A percentile compares a stretch with the other conserved stretches of the same genome.
Conservation (phyloP, 2,888 invertebrate species). For the Aleiodes alternator region DNA sequence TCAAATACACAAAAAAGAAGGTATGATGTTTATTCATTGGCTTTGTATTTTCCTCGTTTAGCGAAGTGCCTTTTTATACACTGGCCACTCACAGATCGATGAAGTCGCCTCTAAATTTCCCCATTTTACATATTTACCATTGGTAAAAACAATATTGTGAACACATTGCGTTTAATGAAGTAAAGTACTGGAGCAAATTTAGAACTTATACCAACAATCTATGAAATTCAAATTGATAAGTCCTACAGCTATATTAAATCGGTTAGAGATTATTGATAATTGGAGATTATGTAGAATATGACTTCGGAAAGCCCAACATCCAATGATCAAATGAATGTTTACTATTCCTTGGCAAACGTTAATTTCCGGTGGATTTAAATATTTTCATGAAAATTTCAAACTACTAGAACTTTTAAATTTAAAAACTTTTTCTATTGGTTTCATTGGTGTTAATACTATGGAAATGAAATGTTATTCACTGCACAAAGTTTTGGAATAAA, state of each 20-base stretch:
- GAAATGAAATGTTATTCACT: too few species aligned
- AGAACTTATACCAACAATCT: background rate
- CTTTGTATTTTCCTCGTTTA: background rate
- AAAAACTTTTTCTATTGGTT: too few species aligned
- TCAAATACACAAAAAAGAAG: background rate
- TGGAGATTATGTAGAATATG: too few species aligned
- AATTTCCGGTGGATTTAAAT: too few species aligned
- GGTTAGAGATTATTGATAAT: background rate
- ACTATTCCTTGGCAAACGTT: too few species aligned
- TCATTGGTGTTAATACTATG: too few species aligned
- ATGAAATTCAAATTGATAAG: background rate
- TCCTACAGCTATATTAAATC: background rate
- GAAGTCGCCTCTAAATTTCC: constrained; percentile 13
- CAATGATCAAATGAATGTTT: too few species aligned
- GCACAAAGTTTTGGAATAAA: too few species aligned
- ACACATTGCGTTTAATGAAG: background rate
- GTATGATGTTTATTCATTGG: constrained; percentile 10
- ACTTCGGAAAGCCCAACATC: too few species aligned
- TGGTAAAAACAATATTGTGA: background rate
- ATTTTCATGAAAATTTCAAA: too few species aligned
- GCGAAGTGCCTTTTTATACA: background rate
- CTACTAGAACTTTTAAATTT: too few species aligned
- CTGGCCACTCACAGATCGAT: constrained; percentile 19
- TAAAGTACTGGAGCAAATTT: background rate
- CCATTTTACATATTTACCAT: constrained; percentile 7